Evolutionary conservation across 2,888 invertebrate species (phyloP).

Genomic region (Scaptomyza tumidula): DNA sequence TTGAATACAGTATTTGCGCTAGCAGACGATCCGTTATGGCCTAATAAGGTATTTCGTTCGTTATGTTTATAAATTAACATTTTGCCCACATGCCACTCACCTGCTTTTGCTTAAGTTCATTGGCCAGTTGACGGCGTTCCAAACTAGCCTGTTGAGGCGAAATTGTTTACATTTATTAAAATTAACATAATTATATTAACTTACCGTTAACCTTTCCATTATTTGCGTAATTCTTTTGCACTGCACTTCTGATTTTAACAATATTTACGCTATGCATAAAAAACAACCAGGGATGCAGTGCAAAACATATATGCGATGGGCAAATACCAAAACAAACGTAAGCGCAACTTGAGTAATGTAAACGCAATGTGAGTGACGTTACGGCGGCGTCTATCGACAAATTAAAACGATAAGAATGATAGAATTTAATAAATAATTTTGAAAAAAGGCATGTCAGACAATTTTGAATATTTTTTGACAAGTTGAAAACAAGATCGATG

Average conservation of each 20-base stretch:
- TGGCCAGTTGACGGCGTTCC: constrained; percentile 58
- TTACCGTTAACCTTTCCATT: constrained; percentile 54
- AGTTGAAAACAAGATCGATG: background rate
- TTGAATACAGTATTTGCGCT: constrained; percentile 81
- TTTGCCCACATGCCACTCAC: constrained; percentile 58
- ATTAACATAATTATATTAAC: background rate
- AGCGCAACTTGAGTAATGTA: constrained; percentile 10
- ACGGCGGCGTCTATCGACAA: constrained; percentile 8
- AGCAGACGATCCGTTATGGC: constrained; percentile 74
- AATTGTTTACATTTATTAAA: background rate
- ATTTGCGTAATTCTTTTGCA: constrained; percentile 12
- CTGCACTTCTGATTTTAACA: constrained; percentile 24
- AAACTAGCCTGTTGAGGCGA: constrained; percentile 36
- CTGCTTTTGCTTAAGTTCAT: constrained; percentile 81
- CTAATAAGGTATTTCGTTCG: constrained; percentile 45
- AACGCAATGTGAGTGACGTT: constrained; percentile 27
- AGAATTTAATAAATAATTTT: constrained; percentile 12
- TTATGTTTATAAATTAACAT: constrained; percentile 5
- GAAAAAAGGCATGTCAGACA: background rate
- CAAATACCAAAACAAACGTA: constrained; percentile 32
- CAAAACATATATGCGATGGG: constrained; percentile 2
- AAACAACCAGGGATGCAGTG: constrained; percentile 36
- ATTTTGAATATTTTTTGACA: background rate
- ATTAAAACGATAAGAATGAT: background rate
- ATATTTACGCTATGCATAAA: constrained; percentile 48